Conservation (phyloP, 2,113 vertebrate genomes). For the Trogon melanurus region DNA sequence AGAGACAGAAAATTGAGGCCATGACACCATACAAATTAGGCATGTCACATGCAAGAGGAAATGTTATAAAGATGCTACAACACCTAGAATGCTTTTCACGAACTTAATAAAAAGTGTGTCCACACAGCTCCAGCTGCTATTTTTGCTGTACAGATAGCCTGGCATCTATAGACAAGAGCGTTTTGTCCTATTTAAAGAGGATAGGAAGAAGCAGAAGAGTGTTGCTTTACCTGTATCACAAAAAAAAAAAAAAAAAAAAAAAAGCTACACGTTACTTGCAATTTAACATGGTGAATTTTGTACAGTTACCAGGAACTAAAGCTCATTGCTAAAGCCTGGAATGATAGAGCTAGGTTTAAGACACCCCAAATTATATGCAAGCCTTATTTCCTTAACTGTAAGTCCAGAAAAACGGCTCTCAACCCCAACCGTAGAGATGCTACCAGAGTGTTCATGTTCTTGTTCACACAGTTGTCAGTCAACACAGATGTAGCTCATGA, state of each 20-base stretch:
- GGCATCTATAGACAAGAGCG: neutral
- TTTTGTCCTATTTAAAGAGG: neutral
- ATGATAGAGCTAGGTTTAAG: neutral
- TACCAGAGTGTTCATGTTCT: neutral
- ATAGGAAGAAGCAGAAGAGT: neutral
- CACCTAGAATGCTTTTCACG: neutral
- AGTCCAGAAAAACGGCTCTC: neutral
- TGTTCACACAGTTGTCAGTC: neutral
- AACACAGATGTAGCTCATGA: neutral
- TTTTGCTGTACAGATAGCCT: neutral
- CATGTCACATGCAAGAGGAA: neutral
- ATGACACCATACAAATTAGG: conserved; percentile 27
- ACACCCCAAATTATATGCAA: neutral
- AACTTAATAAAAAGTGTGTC: neutral
- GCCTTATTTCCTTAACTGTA: neutral
- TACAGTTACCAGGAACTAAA: neutral
- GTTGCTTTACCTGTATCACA: neutral
- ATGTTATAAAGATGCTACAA: neutral
- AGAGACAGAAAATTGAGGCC: conserved; percentile 51
- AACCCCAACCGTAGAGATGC: neutral
- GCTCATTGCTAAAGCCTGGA: neutral
- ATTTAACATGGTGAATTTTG: neutral
- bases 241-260: neutral
- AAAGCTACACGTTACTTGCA: neutral
- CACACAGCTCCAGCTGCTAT: neutral